phyloP scores from a whole-genome alignment of 2,888 invertebrate genomes.

The Brachyptera putata region DNA sequence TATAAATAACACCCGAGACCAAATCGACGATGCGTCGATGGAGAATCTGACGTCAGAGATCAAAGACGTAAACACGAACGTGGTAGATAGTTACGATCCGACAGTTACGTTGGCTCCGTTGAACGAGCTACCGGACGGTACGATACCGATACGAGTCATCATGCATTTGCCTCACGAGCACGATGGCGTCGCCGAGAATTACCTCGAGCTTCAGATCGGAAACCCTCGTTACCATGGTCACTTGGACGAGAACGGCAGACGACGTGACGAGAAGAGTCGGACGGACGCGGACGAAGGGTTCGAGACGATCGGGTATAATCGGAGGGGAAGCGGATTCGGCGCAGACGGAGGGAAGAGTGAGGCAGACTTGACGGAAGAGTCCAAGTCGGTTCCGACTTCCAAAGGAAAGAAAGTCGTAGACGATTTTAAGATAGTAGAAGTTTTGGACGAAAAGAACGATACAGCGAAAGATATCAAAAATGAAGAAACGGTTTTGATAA shows the following conservation, averaged over 20 bases:
- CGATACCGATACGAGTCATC: slow-evolving; percentile 40
- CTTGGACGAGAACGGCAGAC: slow-evolving; percentile 29
- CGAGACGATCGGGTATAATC: slow-evolving; percentile 19
- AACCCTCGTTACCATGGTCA: slow-evolving; percentile 40
- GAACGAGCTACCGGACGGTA: slow-evolving; percentile 16
- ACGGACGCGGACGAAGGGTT: not conserved
- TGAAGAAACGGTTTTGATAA: too few relatives aligned
- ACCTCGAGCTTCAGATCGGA: slow-evolving; percentile 39
- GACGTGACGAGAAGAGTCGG: not conserved
- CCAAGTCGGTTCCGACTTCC: too few relatives aligned
- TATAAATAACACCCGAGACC: too few relatives aligned
- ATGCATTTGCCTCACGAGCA: slow-evolving; percentile 42
- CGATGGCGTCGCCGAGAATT: slow-evolving; percentile 39
- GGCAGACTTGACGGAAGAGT: too few relatives aligned
- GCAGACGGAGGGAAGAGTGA: too few relatives aligned
- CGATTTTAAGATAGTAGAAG: too few relatives aligned
- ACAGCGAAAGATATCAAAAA: too few relatives aligned
- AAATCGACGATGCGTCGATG: not conserved
- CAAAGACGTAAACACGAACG: not conserved
- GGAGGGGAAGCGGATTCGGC: too few relatives aligned
- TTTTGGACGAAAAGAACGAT: too few relatives aligned
- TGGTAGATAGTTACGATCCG: not conserved
- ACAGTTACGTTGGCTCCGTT: slow-evolving; percentile 1
- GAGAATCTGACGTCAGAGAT: not conserved
- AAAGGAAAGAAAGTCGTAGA: too few relatives aligned